Evolutionary conservation across 2,113 vertebrate species (phyloP).

Genomic region (Cavia aperea): DNA sequence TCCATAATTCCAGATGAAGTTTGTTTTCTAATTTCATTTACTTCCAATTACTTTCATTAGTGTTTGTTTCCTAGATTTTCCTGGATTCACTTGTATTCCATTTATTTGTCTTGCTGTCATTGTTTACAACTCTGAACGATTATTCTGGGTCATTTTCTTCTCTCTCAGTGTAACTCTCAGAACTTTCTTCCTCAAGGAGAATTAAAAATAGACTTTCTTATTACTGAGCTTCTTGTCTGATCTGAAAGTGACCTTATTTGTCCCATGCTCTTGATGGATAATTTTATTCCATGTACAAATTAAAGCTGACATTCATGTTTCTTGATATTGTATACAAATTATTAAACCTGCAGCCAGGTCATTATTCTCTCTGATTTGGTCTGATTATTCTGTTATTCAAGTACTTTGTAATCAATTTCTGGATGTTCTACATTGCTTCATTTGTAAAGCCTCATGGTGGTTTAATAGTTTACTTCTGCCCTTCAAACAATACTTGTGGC

Average conservation of each 20-base stretch:
- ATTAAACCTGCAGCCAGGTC: neutral
- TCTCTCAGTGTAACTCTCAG: neutral
- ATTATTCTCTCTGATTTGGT: neutral
- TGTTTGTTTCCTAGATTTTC: neutral
- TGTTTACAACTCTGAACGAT: neutral
- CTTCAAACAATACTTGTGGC: neutral
- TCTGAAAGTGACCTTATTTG: neutral
- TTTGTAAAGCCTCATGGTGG: neutral
- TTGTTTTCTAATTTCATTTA: neutral
- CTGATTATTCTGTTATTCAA: neutral
- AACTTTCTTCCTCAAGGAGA: neutral
- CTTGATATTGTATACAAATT: neutral
- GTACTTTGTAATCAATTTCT: neutral
- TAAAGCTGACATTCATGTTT: neutral
- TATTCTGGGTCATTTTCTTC: neutral
- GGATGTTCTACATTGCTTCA: neutral
- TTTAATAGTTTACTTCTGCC: neutral
- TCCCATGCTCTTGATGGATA: neutral
- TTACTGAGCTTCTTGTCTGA: neutral
- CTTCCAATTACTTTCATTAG: neutral
- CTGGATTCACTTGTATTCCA: neutral
- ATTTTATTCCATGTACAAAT: neutral
- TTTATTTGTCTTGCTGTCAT: neutral
- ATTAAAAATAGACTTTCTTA: neutral
- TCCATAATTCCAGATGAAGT: neutral